Base-by-base conservation (phyloP, 1,140 invertebrate species). In the Stegodyphus dumicola region DNA sequence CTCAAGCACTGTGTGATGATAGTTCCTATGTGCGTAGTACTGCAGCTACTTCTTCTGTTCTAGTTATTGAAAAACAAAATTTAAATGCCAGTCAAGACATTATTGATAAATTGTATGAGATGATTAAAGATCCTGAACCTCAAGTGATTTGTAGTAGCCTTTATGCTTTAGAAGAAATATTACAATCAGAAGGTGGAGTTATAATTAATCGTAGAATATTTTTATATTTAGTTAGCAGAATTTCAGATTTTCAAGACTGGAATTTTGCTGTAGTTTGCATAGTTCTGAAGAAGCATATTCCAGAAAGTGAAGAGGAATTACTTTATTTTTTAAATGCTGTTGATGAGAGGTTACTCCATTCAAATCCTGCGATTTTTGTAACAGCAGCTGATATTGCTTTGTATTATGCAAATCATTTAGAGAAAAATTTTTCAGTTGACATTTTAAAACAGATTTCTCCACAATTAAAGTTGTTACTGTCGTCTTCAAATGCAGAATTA, bases 111-210 rank as follows among this genome's bases (percentile, higher is more conserved):
- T 18, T 86, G 7, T 86, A 86, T 13, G 84, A 78, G 33, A 74
- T 79, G 69, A 86, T 86, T 17, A 60, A 76, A 13, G 84, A 86
- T 74, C 84, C 84, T 6, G 84, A 86, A 48, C 84, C 84, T 15
- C 33, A 54, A 5, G 84, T 86, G 5, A 67, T 86, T 7, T 64
- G 67, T 18, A 48, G 49, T 7, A 73, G 84, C 49, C 56, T 86
- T 0, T 48, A 66, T 49, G 33, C 84, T 54, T 51, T 86, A 6
- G 66, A 86, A 48, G 76, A 78, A 18, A 86, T 86, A n/a, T 54
- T 86, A 7, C 9, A 49, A 33, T 64, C 67, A 33, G 84, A 86
- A 64, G 84, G 84, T 48, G 84, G 84, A 17, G 70, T 86, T 18
- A 76, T 86, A 5, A 66, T 86, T 17, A 86, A 86, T 49, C 65